phyloP scores from a whole-genome alignment of 35 echinoderm and acorn worm genomes.

The Diadema setosum region DNA sequence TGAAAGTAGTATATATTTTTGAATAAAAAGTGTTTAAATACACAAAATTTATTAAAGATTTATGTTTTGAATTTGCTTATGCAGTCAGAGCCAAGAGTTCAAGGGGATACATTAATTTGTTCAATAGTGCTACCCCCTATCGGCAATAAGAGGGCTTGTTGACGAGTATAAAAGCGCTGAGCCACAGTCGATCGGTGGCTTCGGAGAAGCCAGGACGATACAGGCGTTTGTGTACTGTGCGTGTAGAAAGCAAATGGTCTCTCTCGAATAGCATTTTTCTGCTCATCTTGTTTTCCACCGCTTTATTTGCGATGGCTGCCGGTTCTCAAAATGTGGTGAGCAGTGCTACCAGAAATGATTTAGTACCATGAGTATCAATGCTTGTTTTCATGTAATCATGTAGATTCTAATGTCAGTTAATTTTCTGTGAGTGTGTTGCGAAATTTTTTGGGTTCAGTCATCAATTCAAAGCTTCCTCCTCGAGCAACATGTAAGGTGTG shows the following conservation, averaged over 20 bases:
- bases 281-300: not conserved
- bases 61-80: no score
- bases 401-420: no score
- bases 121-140: slow-evolving; percentile 39
- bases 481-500: no score
- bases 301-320: slow-evolving; percentile 3
- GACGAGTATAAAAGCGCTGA: slow-evolving; percentile 58
- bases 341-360: not conserved
- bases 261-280: not conserved
- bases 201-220: slow-evolving; percentile 42
- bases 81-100: not conserved
- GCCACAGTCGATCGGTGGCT: slow-evolving; percentile 48
- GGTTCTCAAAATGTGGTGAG: slow-evolving; percentile 47
- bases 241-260: not conserved
- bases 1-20: not conserved
- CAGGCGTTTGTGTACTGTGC: not conserved
- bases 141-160: slow-evolving; percentile 13
- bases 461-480: no score
- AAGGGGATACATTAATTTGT: not conserved
- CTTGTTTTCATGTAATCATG: no score
- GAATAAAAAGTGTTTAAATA: not conserved
- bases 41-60: not conserved
- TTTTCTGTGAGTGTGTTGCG: no score
- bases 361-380: no score
- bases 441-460: no score